These are phyloP conservation scores for Crambe crambe DNA, from an alignment of 37 sponge, comb jelly and placozoan species.

Conservation along the genomic window DNA sequence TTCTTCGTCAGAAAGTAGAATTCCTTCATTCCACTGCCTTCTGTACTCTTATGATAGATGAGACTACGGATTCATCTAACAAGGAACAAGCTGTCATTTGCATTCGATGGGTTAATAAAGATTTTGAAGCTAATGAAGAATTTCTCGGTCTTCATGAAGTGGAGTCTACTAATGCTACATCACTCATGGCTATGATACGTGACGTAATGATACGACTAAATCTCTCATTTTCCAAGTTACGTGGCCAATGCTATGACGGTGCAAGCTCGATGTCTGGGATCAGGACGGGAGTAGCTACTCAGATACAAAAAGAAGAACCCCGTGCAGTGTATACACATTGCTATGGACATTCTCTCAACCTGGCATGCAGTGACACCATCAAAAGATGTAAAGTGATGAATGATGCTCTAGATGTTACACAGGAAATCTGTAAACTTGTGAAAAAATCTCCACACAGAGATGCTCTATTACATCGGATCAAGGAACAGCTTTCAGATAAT, in stretches of 20 bases:
- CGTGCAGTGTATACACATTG: conserved; percentile 34
- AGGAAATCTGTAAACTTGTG: conserved; percentile 47
- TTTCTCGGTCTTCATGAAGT: conserved; percentile 47
- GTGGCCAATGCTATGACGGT: conserved; percentile 64
- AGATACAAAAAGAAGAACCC: conserved; percentile 36
- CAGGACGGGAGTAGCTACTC: conserved; percentile 47
- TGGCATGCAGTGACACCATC: too few relatives aligned
- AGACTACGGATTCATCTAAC: conserved; percentile 43
- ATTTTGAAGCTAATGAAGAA: conserved; percentile 27
- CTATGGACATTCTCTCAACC: too few relatives aligned
- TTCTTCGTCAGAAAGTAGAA: conserved; percentile 26
- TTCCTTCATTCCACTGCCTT: conserved; percentile 15
- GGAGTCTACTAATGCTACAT: conserved; percentile 9
- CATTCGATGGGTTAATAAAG: conserved; percentile 38
- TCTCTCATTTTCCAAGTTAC: conserved; percentile 18
- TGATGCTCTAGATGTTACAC: conserved; percentile 37
- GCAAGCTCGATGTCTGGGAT: too few relatives aligned
- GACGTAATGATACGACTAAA: conserved; percentile 43
- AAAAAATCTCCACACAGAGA: conserved; percentile 45
- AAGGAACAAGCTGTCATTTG: conserved; percentile 29
- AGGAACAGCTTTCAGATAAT: conserved; percentile 11
- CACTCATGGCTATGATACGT: conserved; percentile 29
- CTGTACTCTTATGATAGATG: too few relatives aligned
- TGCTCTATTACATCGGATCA: too few relatives aligned
- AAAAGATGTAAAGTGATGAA: too few relatives aligned